Evolutionary conservation across 2,888 invertebrate genomes (phyloP), one percentile per base, ranked within the genome.

Genomic region (Suillia variegata): DNA sequence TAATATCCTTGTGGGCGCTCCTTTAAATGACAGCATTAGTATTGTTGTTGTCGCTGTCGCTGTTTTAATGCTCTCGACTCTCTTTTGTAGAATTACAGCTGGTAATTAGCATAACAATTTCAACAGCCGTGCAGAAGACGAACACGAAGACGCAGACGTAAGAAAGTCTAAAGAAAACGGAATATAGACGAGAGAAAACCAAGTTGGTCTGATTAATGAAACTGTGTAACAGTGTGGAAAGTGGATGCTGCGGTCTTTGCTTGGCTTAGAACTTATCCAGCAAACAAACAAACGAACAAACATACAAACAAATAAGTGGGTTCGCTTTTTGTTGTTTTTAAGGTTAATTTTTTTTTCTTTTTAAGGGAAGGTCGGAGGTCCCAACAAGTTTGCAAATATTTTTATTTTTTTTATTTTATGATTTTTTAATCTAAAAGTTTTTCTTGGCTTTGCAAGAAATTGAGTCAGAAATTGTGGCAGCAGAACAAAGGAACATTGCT

Each of bases 91-190:
- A 45, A 54, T 51, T 52, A 17, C 20, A 73, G 67, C 70, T 70
- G 67, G 70, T 73, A 77, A 78, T 78, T 77, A 73, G 73, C 77
- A 73, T 70, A 74, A 71, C 72, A 74, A 67, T 75, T 69, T 58
- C 62, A 38, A n/a, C 68, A 71, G 65, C 77, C 77, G 71, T 59
- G 77, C 75, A 67, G 67, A 66, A 61, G 64, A 55, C 24, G 34
- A 31, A 51, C n/a, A 45, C 33, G 56, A 47, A 57, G 21, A 58
- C n/a, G 51, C 61, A 58, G 49, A 22, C 13, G 18, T 38, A 12
- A 49, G 13, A 59, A 62, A 64, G 52, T 52, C 61, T 59, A 51
- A 62, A 62, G 48, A 66, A 61, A 55, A 18, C 42, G 47, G 54
- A 60, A 12, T 34, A 22, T 48, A 53, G 38, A 24, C 38, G 22